A percentile compares a stretch with the other conserved stretches of the same genome.
Conservation (phyloP, 2,888 invertebrate species). For the Aleiodes alternator region DNA sequence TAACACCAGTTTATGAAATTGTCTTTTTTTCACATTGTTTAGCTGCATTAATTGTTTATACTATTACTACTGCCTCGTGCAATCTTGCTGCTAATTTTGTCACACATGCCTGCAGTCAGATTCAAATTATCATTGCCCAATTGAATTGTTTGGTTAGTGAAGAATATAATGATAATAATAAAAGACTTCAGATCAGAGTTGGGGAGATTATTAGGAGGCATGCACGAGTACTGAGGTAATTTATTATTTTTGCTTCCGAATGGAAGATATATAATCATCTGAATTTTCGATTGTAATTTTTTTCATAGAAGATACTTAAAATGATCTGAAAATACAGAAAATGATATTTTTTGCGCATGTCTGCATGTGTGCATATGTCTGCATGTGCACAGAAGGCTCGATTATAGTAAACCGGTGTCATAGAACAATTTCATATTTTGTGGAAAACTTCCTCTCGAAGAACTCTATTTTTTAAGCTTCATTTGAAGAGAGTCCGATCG, state of each 20-base stretch:
- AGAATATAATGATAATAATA: background rate
- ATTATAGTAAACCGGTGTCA: no score
- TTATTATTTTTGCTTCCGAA: conserved; percentile 53
- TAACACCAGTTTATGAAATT: conserved; percentile 42
- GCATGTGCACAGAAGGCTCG: no score
- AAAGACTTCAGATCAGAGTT: conserved; percentile 14
- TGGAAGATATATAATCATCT: conserved; percentile 35
- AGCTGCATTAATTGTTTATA: conserved; percentile 51
- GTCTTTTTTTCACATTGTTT: conserved; percentile 53
- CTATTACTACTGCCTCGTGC: conserved; percentile 51
- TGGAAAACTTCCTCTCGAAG: no score
- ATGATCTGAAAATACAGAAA: conserved; percentile 45
- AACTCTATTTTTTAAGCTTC: no score
- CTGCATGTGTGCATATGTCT: no score
- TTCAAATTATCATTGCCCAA: conserved; percentile 50
- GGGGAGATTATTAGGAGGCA: conserved; percentile 52
- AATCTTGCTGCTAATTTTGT: conserved; percentile 56
- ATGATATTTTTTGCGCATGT: conserved; percentile 52
- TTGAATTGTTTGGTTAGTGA: conserved; percentile 45
- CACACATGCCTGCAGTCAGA: conserved; percentile 58
- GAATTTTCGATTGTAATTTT: background rate
- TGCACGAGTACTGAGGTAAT: conserved; percentile 58
- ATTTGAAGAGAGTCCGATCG: no score
- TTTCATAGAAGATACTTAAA: background rate
- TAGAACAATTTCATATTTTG: no score